Percentiles rank a stretch among this genome's conserved stretches.
Evolutionary conservation across 1,140 invertebrate species (phyloP).

Genomic region (Phocides pigmalion): DNA sequence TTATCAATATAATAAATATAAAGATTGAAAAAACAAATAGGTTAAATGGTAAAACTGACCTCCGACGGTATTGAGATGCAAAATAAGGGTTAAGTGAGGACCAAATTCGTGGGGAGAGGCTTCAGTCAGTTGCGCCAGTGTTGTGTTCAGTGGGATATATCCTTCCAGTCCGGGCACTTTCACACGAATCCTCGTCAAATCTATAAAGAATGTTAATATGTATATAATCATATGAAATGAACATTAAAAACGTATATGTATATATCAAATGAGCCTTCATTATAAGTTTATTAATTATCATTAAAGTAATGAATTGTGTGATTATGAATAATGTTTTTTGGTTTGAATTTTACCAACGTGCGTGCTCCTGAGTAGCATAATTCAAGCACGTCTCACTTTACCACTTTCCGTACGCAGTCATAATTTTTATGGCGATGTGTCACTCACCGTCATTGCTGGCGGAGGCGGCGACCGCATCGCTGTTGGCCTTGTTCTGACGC

Average conservation of each 20-base stretch:
- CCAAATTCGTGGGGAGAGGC: slow-evolving; percentile 71
- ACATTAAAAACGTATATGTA: not conserved
- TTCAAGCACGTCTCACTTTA: too few relatives aligned
- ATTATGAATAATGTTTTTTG: too few relatives aligned
- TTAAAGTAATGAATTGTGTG: too few relatives aligned
- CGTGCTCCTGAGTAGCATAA: too few relatives aligned
- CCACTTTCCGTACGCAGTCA: too few relatives aligned
- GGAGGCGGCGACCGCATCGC: slow-evolving; percentile 49
- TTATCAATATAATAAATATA: too few relatives aligned
- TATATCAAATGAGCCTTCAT: too few relatives aligned
- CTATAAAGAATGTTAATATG: slow-evolving; percentile 28
- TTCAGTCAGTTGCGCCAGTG: slow-evolving; percentile 68
- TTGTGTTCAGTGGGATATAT: slow-evolving; percentile 64
- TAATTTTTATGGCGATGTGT: too few relatives aligned
- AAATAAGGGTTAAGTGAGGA: slow-evolving; percentile 69
- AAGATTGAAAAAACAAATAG: too few relatives aligned
- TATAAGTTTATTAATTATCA: too few relatives aligned
- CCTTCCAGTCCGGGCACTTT: slow-evolving; percentile 72
- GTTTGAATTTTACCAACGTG: too few relatives aligned
- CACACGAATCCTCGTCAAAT: slow-evolving; percentile 62
- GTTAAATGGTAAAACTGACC: slow-evolving; percentile 43
- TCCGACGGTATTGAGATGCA: slow-evolving; percentile 64
- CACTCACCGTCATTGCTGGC: slow-evolving; percentile 7
- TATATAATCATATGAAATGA: not conserved
- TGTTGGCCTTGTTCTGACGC: slow-evolving; percentile 56